These are phyloP conservation scores for Bugula neritina DNA, from an alignment of 2,888 invertebrate genomes.

Conservation along the genomic window DNA sequence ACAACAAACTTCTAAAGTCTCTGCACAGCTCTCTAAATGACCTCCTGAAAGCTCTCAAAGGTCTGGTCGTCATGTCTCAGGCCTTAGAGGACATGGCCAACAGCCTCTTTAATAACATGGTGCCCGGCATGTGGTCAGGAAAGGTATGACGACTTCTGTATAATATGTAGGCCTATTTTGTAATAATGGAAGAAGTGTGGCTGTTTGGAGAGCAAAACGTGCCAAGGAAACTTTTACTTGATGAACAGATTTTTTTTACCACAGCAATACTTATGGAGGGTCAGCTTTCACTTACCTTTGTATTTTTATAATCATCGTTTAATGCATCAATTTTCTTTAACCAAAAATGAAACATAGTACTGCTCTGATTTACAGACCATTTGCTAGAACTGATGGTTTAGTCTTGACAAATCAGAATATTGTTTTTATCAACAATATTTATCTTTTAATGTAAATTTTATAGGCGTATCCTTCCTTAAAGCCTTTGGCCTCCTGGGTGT, in stretches of 20 bases:
- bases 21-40: constrained; percentile 57
- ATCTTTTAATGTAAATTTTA: neutral
- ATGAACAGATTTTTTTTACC: neutral
- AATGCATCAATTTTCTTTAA: too few species aligned
- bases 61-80: constrained; percentile 73
- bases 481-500: constrained; percentile 52
- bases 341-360: too few species aligned
- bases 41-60: constrained; percentile 67
- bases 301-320: too few species aligned
- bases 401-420: too few species aligned
- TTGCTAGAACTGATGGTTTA: too few species aligned
- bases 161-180: too few species aligned
- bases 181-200: too few species aligned
- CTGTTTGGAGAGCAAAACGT: too few species aligned
- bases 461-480: constrained; percentile 54
- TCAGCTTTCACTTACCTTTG: neutral
- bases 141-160: constrained; percentile 41
- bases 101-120: constrained; percentile 63
- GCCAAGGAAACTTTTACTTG: too few species aligned
- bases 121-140: constrained; percentile 66
- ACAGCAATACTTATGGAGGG: neutral
- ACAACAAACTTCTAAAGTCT: constrained; percentile 45
- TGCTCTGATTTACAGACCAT: too few species aligned
- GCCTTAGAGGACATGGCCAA: constrained; percentile 65
- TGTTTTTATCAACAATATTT: too few species aligned